Base-by-base conservation (phyloP, 1,140 invertebrate genomes). In the Ceratina japonica region DNA sequence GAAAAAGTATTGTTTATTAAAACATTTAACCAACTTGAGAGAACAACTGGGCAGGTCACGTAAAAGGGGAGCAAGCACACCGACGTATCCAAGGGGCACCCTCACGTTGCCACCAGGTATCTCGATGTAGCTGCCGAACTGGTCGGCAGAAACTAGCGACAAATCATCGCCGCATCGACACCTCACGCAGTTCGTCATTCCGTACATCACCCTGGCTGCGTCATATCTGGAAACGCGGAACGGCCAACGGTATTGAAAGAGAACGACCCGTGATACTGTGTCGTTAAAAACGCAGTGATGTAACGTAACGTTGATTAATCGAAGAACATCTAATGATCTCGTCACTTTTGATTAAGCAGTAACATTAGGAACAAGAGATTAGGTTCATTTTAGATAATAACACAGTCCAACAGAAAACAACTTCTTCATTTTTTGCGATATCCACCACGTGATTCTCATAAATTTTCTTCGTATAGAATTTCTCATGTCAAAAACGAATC, bases 51-150 rank as follows among this genome's bases (percentile, higher is more conserved):
- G 94, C 18, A 96, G 89, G 49, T 92, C 94, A 80, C 93, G 91
- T 22, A 95, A 84, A 22, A 95, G 87, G 0, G 95, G 95, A 0
- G 94, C 94, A 54, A 96, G 83, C 3, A 95, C 93, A 0, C 94
- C 94, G 2, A 95, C 93, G 86, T 93, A 95, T 58, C 95, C 95
- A 20, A 95, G 87, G 0, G 95, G 95, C 16, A 96, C 93, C 27
- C 93, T 89, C 0, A 95, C 93, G 68, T 93, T 93, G n/a, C 95
- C 95, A 2, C 95, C 95, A 2, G 95, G 95, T n/a, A 96, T 93
- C 87, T 94, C 92, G 56, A 95, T 94, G 71, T 93, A 94, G 72
- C 94, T 94, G 18, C 95, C 95, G 81, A 94, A 95, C 72, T 95
- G 94, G 89, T 95, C 94, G 0, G 94, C 94, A 56, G 94, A 95